phyloP scores from a whole-genome alignment of 2,888 invertebrate species.

The Lithophane leautieri region DNA sequence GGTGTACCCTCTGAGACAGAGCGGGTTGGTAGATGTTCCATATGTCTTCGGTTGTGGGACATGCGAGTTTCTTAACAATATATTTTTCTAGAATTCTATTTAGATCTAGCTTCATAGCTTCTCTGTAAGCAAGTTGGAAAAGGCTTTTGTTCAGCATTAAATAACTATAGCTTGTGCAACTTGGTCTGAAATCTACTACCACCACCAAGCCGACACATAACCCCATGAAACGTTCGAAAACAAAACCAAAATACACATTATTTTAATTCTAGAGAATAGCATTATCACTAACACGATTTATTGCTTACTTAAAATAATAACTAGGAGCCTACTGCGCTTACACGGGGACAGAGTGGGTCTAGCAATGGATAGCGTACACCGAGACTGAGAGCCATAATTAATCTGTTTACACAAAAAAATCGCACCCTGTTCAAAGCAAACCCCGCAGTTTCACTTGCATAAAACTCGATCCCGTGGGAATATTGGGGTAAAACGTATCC shows the following conservation, averaged over 20 bases:
- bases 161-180: background rate
- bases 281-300: conserved; percentile 70
- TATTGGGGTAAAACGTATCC: background rate
- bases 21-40: background rate
- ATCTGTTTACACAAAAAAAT: background rate
- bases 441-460: background rate
- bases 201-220: conserved; percentile 2
- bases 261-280: conserved; percentile 61
- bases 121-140: background rate
- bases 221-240: conserved; percentile 38
- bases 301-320: conserved; percentile 64
- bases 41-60: background rate
- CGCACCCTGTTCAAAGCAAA: too few relatives aligned
- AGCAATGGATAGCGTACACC: conserved; percentile 13
- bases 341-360: conserved; percentile 19
- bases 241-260: conserved; percentile 54
- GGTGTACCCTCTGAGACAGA: too few relatives aligned
- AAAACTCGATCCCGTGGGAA: background rate
- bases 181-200: conserved; percentile 2
- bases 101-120: background rate
- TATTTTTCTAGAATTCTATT: background rate
- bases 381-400: background rate
- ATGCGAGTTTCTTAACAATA: background rate
- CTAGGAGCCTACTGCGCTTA: conserved; percentile 53
- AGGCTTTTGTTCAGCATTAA: background rate